Evolutionary conservation across 2,113 vertebrate genomes (phyloP), one percentile per base, ranked within the genome.

Genomic region (Spilogale gracilis): DNA sequence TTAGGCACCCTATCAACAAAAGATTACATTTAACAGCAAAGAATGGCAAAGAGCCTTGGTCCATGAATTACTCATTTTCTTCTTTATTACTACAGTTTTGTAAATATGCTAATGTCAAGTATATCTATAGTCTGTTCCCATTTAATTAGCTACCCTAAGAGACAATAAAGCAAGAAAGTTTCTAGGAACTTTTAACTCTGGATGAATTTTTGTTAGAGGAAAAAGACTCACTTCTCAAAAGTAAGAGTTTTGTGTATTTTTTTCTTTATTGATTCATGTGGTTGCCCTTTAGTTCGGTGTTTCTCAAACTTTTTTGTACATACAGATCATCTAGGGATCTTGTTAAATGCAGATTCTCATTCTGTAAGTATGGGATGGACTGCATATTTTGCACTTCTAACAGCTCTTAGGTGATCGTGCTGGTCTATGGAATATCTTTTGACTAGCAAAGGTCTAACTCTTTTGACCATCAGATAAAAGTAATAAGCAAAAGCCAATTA

Each of bases 351-450:
- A 91, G 23, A 38, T 78, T 93, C 43, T 86, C 52, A 50, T 73
- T 58, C 79, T 27, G 1, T 21, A 13, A 16, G 1, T 43, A 0
- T 74, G 9, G 1, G 2, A 1, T 14, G 0, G 9, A 32, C 50
- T 71, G 63, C 61, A 43, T 13, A 61, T 45, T 91, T 48, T 84
- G 9, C 12, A 56, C 81, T 91, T 91, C 69, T 88, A 50, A 38
- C 4, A 58, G 3, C 9, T 91, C 17, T 25, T 16, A 54, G 14
- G 12, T 65, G 65, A 61, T 38, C 32, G 6, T 20, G 6, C 11
- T 58, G 4, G 3, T 50, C 16, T 45, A 0, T 85, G 58, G 58
- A 50, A 18, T 2, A 9, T 86, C 86, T 80, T 97, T 88, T 89
- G 74, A 63, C 27, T 67, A 76, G 25, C 67, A 96, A 84, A 92